Conservation (phyloP, 2,888 invertebrate genomes). For the Drosophila infuscata region DNA sequence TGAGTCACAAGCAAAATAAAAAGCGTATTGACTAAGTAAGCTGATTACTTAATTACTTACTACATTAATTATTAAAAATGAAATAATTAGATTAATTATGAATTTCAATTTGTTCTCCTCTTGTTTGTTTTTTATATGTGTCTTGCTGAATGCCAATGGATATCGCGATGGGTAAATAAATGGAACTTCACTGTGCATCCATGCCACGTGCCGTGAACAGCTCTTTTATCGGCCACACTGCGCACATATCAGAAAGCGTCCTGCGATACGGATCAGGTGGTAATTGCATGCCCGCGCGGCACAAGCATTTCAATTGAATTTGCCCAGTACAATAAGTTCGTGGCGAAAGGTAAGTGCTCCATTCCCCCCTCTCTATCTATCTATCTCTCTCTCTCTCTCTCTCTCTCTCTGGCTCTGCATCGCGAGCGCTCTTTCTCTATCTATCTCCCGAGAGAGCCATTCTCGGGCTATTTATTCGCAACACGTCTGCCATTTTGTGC, state of each 20-base stretch:
- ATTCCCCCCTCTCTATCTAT: neutral
- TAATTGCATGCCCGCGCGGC: constrained; percentile 95
- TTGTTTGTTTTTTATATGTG: constrained; percentile 10
- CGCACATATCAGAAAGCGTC: constrained; percentile 96
- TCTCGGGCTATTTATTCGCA: constrained; percentile 44
- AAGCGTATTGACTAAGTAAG: constrained; percentile 4
- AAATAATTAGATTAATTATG: constrained; percentile 18
- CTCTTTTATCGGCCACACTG: constrained; percentile 95
- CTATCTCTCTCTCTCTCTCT: neutral
- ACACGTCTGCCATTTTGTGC: constrained; percentile 57
- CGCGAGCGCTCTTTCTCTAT: neutral
- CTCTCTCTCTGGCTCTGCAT: neutral
- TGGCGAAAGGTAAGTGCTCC: constrained; percentile 82
- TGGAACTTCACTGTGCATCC: constrained; percentile 2
- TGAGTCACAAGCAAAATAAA: neutral
- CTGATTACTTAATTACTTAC: no score
- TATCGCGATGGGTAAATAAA: constrained; percentile 8
- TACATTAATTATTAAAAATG: constrained; percentile 20
- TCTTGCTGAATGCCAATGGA: constrained; percentile 13
- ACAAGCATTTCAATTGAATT: constrained; percentile 96
- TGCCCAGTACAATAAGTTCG: constrained; percentile 89
- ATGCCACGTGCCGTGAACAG: constrained; percentile 85
- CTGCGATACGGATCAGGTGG: constrained; percentile 95
- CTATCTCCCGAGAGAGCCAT: constrained; percentile 22
- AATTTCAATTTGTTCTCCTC: constrained; percentile 34